Conservation (phyloP, 2,888 invertebrate genomes). For the Eupsilia transversa region DNA sequence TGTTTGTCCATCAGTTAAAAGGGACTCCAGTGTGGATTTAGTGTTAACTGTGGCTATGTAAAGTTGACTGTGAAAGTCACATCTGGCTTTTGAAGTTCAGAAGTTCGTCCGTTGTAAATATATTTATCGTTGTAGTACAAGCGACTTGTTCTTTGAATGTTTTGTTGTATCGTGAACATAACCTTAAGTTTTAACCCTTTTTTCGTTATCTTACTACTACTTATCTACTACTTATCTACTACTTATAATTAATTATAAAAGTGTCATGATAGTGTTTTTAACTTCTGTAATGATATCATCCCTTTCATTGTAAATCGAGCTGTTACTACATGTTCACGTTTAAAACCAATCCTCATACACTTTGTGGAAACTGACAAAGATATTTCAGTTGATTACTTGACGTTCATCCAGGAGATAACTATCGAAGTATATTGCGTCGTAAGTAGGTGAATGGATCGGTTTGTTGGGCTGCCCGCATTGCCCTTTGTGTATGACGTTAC, state of each 20-base stretch:
- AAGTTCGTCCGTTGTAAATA: constrained; percentile 26
- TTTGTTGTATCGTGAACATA: background rate
- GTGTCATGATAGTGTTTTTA: background rate
- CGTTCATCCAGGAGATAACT: constrained; percentile 28
- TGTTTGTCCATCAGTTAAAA: constrained; percentile 54
- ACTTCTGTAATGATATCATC: background rate
- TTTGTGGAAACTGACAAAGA: constrained; percentile 17
- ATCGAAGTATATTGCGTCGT: constrained; percentile 48
- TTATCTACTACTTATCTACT: too few species aligned
- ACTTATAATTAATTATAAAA: background rate
- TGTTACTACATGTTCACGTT: background rate
- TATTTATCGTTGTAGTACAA: constrained; percentile 8
- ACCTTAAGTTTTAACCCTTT: too few species aligned
- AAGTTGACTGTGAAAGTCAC: constrained; percentile 40
- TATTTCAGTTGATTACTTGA: constrained; percentile 22
- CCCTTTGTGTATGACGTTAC: constrained; percentile 60
- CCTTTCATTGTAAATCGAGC: background rate
- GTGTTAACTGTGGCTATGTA: constrained; percentile 34
- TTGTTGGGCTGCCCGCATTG: constrained; percentile 60
- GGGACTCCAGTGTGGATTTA: constrained; percentile 38
- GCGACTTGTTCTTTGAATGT: constrained; percentile 7
- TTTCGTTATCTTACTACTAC: background rate
- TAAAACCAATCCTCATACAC: constrained; percentile 18
- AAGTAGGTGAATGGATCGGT: constrained; percentile 58
- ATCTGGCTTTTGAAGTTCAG: constrained; percentile 41